These are phyloP conservation scores for Podarcis cretensis DNA, from an alignment of 2,113 vertebrate genomes.

Conservation along the genomic window DNA sequence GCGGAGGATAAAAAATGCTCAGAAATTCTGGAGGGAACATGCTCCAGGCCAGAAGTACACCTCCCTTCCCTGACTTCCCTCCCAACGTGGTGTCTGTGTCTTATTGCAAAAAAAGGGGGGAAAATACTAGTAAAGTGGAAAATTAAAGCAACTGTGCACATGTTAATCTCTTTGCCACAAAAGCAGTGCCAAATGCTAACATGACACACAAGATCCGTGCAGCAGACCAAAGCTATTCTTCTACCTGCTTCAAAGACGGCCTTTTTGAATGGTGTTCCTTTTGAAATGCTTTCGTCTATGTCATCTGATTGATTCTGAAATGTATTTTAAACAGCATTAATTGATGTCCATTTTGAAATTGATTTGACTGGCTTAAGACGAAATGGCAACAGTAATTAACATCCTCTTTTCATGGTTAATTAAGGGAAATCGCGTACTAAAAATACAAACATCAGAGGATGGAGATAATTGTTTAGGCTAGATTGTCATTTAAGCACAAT, in stretches of 20 bases:
- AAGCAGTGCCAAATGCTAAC: conserved; percentile 49
- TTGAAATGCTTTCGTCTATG: conserved; percentile 54
- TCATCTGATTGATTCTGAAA: conserved; percentile 64
- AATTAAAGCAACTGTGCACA: conserved; percentile 45
- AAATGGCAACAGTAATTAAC: conserved; percentile 64
- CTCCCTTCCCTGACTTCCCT: conserved; percentile 32
- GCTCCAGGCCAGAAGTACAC: conserved; percentile 59
- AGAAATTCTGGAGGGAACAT: conserved; percentile 53
- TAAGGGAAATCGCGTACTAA: conserved; percentile 58
- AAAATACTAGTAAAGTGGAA: conserved; percentile 44
- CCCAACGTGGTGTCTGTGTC: conserved; percentile 24
- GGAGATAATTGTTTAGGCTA: conserved; percentile 48
- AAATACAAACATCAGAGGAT: conserved; percentile 37
- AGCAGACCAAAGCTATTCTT: conserved; percentile 49
- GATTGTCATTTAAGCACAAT: conserved; percentile 22
- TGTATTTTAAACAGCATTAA: conserved; percentile 53
- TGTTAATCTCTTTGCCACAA: conserved; percentile 56
- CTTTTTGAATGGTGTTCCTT: conserved; percentile 49
- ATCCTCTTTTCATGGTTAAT: conserved; percentile 60
- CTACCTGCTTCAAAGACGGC: conserved; percentile 34
- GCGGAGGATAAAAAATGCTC: conserved; percentile 47
- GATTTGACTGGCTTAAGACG: conserved; percentile 53
- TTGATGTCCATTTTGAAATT: conserved; percentile 62
- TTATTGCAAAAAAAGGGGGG: conserved; percentile 26
- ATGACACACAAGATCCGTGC: conserved; percentile 37